Evolutionary conservation across 2,888 invertebrate species (phyloP).

Genomic region (Operophtera brumata): DNA sequence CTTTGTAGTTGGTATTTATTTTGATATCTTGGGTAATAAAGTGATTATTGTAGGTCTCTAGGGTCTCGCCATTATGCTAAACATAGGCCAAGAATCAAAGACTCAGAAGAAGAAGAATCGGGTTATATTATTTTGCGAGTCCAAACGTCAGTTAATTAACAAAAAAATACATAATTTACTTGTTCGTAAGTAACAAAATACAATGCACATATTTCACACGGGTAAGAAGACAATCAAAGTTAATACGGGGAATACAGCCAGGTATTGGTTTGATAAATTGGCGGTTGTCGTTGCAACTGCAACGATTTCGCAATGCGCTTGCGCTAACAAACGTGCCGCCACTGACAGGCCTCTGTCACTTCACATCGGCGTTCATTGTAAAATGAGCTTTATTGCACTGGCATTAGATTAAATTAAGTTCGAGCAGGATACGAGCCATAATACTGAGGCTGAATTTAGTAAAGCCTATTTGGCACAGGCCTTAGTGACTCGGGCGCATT

Average conservation of each 20-base stretch:
- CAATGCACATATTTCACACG: conserved; percentile 49
- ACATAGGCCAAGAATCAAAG: no score
- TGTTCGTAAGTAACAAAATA: neutral
- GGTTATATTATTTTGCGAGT: no score
- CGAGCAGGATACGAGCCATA: neutral
- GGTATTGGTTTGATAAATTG: conserved; percentile 55
- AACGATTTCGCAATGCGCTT: conserved; percentile 45
- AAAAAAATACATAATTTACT: no score
- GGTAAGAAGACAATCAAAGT: conserved; percentile 50
- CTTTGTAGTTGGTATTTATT: conserved; percentile 24
- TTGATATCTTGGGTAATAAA: conserved; percentile 26
- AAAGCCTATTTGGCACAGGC: conserved; percentile 25
- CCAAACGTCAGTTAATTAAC: no score
- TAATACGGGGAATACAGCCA: conserved; percentile 37
- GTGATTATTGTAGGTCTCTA: conserved; percentile 24
- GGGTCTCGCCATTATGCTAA: neutral
- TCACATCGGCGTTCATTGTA: conserved; percentile 1
- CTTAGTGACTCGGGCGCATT: neutral
- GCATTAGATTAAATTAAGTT: neutral
- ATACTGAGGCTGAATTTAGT: neutral
- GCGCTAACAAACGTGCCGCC: conserved; percentile 42
- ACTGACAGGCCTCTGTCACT: conserved; percentile 18
- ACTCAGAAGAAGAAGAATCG: no score
- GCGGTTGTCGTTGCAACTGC: conserved; percentile 45
- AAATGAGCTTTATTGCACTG: conserved; percentile 3